Evolutionary conservation across 2,797 vertebrate species (phyloP).

Genomic region (Oreortyx pictus): DNA sequence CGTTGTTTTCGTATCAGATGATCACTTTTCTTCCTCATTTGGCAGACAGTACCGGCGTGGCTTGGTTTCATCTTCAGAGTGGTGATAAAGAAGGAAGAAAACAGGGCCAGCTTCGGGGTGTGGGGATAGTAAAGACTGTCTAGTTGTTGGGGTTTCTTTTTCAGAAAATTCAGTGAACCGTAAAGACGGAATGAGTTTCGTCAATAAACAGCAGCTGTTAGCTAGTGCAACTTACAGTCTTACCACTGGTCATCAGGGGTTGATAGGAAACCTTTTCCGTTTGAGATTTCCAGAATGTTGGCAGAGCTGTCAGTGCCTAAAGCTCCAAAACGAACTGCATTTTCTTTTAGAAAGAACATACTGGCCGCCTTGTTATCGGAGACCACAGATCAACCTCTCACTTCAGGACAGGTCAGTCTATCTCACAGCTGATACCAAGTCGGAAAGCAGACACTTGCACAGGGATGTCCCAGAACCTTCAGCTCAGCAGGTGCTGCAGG

Average conservation of each 20-base stretch:
- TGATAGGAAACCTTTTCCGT: constrained; percentile 12
- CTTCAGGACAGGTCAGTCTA: constrained; percentile 91
- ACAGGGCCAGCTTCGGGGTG: neutral
- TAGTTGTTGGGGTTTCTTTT: neutral
- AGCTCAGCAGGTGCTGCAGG: neutral
- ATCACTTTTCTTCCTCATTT: neutral
- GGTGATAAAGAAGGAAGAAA: neutral
- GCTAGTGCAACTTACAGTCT: neutral
- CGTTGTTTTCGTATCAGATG: neutral
- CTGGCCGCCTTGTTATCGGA: constrained; percentile 94
- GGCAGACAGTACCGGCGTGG: too few species aligned
- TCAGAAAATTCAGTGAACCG: neutral
- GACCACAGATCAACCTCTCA: constrained; percentile 97
- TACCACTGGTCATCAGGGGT: neutral
- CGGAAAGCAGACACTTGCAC: neutral
- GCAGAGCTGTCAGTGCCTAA: constrained; percentile 52
- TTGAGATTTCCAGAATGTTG: constrained; percentile 26
- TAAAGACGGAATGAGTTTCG: neutral
- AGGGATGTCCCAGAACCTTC: neutral
- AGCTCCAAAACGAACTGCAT: constrained; percentile 65
- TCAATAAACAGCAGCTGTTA: constrained; percentile 6
- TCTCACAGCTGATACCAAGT: constrained; percentile 46
- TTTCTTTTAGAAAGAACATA: constrained; percentile 90
- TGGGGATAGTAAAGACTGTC: neutral
- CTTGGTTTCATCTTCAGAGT: neutral